Evolutionary conservation across 2,797 vertebrate genomes (phyloP).

Genomic region (Agapornis canus): DNA sequence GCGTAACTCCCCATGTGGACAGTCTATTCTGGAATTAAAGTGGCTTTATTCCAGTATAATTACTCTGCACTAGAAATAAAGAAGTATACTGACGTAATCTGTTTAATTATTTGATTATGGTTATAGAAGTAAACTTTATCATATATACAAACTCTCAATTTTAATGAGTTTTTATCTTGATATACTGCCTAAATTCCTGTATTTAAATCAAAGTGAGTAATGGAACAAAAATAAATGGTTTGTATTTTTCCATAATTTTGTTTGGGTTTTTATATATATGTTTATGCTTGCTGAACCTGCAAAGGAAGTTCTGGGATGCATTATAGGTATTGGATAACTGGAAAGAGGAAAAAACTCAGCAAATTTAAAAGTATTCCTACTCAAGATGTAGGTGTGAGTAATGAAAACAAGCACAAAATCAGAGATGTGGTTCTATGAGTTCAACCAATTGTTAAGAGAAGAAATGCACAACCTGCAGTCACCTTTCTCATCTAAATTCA

Average conservation of each 20-base stretch:
- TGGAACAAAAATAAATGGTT: neutral
- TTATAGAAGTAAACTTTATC: neutral
- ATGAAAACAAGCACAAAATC: neutral
- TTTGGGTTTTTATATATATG: neutral
- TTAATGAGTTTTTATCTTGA: neutral
- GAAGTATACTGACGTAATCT: slow-evolving; percentile 5
- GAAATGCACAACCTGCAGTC: neutral
- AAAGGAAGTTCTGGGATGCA: neutral
- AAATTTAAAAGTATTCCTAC: neutral
- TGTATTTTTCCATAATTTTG: neutral
- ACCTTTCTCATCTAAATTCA: slow-evolving; percentile 34
- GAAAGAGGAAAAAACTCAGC: neutral
- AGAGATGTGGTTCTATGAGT: neutral
- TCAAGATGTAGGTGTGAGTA: neutral
- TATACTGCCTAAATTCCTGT: neutral
- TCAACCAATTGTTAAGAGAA: neutral
- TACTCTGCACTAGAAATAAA: neutral
- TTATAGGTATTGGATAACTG: neutral
- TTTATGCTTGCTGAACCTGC: neutral
- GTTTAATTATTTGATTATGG: slow-evolving; percentile 18
- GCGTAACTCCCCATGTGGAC: slow-evolving; percentile 18
- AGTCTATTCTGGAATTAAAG: slow-evolving; percentile 10
- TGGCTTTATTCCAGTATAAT: slow-evolving; percentile 39
- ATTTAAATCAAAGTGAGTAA: neutral
- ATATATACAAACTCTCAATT: neutral